Evolutionary conservation across 1,140 invertebrate genomes (phyloP).

Genomic region (Drosophila triauraria): DNA sequence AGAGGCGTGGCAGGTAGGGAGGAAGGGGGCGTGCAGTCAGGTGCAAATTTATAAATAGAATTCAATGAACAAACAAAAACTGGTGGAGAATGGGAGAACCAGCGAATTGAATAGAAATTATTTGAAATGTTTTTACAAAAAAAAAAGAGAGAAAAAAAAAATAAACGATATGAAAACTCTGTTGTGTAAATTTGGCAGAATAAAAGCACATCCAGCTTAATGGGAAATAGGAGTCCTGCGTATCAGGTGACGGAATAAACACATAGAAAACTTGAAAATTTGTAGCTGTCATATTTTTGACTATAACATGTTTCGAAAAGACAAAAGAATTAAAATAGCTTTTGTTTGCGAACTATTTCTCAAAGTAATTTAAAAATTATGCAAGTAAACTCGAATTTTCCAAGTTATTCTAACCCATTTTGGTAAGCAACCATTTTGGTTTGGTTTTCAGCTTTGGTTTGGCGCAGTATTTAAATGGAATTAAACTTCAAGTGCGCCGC

Average conservation of each 20-base stretch:
- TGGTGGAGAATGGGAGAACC: neutral
- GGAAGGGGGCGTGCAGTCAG: slow-evolving; percentile 13
- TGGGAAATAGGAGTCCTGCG: neutral
- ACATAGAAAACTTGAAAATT: too few species aligned
- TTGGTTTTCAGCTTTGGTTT: slow-evolving; percentile 8
- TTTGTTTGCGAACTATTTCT: too few species aligned
- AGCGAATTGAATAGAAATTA: slow-evolving; percentile 42
- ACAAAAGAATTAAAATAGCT: neutral
- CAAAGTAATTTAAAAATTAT: neutral
- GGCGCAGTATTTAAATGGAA: slow-evolving; percentile 53
- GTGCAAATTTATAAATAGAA: slow-evolving; percentile 50
- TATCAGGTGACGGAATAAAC: neutral
- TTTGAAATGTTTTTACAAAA: slow-evolving; percentile 19
- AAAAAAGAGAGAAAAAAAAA: neutral
- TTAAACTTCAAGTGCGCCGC: slow-evolving; percentile 44
- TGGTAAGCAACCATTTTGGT: neutral
- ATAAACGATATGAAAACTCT: neutral
- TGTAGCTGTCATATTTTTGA: too few species aligned
- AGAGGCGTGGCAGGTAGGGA: neutral
- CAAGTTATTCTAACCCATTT: slow-evolving; percentile 3
- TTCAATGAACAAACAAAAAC: slow-evolving; percentile 47
- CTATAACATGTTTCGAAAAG: too few species aligned
- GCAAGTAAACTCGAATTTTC: neutral
- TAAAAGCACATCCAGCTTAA: slow-evolving; percentile 3
- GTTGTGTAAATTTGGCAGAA: slow-evolving; percentile 8